phyloP scores from a whole-genome alignment of 1,140 invertebrate species.

The Drosophila asahinai region DNA sequence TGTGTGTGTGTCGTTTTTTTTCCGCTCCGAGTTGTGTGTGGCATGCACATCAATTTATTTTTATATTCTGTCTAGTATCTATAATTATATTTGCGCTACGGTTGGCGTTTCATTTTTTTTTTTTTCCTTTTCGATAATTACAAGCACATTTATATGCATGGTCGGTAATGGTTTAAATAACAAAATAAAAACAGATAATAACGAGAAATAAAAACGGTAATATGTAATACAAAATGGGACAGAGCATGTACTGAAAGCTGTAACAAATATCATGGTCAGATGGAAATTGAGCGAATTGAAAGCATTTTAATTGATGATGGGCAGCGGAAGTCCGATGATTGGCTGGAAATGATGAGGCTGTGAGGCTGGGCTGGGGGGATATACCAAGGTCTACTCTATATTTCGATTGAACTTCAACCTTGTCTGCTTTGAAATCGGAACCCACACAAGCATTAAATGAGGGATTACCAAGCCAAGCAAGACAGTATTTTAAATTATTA shows the following conservation, averaged over 20 bases:
- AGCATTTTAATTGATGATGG: constrained; percentile 49
- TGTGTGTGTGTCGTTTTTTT: constrained; percentile 11
- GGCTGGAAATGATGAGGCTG: constrained; percentile 29
- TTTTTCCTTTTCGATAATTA: constrained; percentile 41
- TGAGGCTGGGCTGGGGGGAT: neutral
- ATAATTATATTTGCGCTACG: constrained; percentile 60
- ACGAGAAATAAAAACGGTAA: constrained; percentile 43
- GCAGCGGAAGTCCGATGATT: constrained; percentile 31
- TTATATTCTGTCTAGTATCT: constrained; percentile 49
- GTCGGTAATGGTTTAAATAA: constrained; percentile 41
- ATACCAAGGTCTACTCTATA: constrained; percentile 11
- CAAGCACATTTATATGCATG: constrained; percentile 71
- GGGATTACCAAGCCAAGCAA: constrained; percentile 27
- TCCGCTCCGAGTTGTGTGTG: constrained; percentile 22
- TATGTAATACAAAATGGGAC: constrained; percentile 32
- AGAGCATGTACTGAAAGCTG: constrained; percentile 26
- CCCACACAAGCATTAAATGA: constrained; percentile 29
- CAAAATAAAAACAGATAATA: constrained; percentile 34
- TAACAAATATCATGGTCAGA: constrained; percentile 50
- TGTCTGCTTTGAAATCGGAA: constrained; percentile 7
- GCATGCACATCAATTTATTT: constrained; percentile 55
- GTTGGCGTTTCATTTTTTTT: constrained; percentile 9
- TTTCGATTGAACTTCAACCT: constrained; percentile 27
- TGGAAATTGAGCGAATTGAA: constrained; percentile 44
- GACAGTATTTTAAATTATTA: constrained; percentile 6